These are phyloP conservation scores for Trogon surrucura DNA, from an alignment of 2,113 vertebrate genomes.

Conservation along the genomic window DNA sequence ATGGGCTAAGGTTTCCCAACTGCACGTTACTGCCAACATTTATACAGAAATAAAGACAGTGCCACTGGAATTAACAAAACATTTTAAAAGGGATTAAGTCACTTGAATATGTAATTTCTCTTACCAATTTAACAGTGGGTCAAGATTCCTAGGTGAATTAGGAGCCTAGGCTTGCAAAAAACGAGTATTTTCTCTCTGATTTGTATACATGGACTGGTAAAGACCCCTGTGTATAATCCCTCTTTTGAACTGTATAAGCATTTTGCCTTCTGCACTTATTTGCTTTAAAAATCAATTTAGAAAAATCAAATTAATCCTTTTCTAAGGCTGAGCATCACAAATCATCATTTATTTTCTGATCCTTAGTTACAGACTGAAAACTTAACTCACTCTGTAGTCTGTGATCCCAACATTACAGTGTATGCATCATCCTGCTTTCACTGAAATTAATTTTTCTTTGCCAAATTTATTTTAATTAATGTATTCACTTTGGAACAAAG, in stretches of 20 bases:
- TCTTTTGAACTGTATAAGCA: background rate
- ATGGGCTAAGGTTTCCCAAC: background rate
- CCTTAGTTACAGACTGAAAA: background rate
- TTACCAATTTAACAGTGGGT: background rate
- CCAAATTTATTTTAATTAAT: background rate
- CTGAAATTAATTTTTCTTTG: background rate
- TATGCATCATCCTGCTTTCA: background rate
- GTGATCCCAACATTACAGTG: background rate
- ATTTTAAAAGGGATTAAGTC: background rate
- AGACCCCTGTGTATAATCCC: background rate
- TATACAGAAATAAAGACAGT: background rate
- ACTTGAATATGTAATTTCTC: background rate
- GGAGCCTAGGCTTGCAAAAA: background rate
- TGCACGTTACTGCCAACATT: background rate
- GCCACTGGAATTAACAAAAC: background rate
- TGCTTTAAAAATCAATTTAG: background rate
- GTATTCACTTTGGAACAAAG: background rate
- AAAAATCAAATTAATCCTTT: background rate
- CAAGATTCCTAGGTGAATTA: background rate
- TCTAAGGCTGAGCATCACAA: background rate
- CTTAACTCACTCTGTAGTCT: background rate
- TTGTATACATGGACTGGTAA: background rate
- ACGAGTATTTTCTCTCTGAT: background rate
- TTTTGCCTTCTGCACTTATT: background rate
- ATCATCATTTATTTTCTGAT: background rate